These are phyloP conservation scores for Salticus scenicus DNA, from an alignment of 2,888 invertebrate species.

Conservation along the genomic window DNA sequence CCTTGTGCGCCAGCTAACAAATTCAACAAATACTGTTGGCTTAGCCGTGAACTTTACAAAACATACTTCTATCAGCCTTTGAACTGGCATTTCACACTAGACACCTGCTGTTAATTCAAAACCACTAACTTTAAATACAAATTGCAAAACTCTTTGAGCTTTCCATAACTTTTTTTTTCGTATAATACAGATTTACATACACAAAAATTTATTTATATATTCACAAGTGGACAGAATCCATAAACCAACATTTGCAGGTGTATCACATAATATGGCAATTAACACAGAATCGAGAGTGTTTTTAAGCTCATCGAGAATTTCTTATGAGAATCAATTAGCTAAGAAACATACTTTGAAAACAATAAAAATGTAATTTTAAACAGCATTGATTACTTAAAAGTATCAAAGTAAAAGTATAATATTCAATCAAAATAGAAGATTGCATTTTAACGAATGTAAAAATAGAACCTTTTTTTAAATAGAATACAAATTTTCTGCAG, in stretches of 20 bases:
- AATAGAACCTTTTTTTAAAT: too few relatives aligned
- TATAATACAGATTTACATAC: constrained; percentile 53
- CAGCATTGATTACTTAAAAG: too few relatives aligned
- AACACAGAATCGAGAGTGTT: constrained; percentile 66
- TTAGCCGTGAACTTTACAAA: constrained; percentile 55
- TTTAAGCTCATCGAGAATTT: constrained; percentile 39
- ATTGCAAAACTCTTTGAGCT: constrained; percentile 55
- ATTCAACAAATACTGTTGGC: constrained; percentile 61
- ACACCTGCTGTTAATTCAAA: constrained; percentile 52
- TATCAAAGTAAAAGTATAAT: too few relatives aligned
- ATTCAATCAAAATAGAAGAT: too few relatives aligned
- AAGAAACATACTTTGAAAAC: too few relatives aligned
- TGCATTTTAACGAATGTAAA: too few relatives aligned
- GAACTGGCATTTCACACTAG: constrained; percentile 62
- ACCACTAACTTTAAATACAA: constrained; percentile 4
- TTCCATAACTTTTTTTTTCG: constrained; percentile 36
- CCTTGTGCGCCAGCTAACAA: constrained; percentile 68
- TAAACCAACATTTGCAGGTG: constrained; percentile 59
- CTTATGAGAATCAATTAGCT: too few relatives aligned
- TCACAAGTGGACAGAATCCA: constrained; percentile 66
- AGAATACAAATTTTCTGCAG: too few relatives aligned
- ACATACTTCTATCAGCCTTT: constrained; percentile 50
- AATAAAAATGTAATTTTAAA: too few relatives aligned
- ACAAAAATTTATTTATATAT: constrained; percentile 52
- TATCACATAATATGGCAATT: constrained; percentile 67